Base-by-base conservation (phyloP, 2,888 invertebrate species). In the Euplagia quadripunctaria region DNA sequence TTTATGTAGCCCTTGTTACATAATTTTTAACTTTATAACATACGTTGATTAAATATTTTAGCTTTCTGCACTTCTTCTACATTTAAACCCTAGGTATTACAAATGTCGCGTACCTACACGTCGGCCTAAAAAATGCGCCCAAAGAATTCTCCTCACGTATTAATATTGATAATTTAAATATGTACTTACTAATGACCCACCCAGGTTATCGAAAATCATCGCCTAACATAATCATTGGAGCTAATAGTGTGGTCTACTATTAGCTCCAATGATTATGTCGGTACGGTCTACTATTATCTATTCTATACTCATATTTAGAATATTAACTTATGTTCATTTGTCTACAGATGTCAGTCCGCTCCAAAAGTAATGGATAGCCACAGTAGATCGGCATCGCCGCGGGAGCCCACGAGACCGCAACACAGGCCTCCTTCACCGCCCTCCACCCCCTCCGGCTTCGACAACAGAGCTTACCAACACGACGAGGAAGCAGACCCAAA, bases 321-420 rank as follows among this genome's bases (percentile, higher is more conserved):
- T 46, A 46, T 46, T 46, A 46, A 46, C 6, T 46, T 46, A 46
- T 46, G 43, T 9, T 70, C 74, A 55, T 75, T 87, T 86, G 82
- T 85, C 79, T 80, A 74, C 94, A 96, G 95, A 96, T 95, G 95
- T 95, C 94, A 94, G 90, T 94, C 95, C 92, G 94, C 94, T 88
- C 94, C 95, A 87, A 94, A 90, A 92, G 90, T 92, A 87, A 95
- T 95, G 94, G 95, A 96, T 92, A 94, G 89, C 83, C 94, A 95
- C 93, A 95, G 95, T 87, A 91, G 94, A 92, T 95, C 95, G 90
- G 95, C 95, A 84, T 94, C 89, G 90, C 96, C 91, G 90, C 96
- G 88, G 93, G 97, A 96, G 89, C 94, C 92, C 70, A 85, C 87
- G 88, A 96, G 92, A 92, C 96, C 87, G 90, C 94, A 93, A 77